A percentile compares a stretch with the other conserved stretches of the same genome.
Evolutionary conservation across 2,113 vertebrate genomes (phyloP).

Genomic region (Lanius ludovicianus): DNA sequence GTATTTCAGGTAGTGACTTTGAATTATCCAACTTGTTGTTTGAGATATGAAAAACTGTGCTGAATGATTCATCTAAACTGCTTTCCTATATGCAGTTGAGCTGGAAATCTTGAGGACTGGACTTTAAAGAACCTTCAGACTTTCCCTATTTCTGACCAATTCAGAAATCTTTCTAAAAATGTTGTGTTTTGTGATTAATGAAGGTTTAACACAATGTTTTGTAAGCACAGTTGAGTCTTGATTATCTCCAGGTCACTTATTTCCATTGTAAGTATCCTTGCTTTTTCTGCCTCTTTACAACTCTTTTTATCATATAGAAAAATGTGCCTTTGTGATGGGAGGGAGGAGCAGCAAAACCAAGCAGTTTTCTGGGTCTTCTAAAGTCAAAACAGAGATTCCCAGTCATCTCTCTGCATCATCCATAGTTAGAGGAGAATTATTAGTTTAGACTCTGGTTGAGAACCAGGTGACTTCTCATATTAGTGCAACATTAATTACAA

Average conservation of each 20-base stretch:
- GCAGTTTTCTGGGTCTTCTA: neutral
- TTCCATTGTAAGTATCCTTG: neutral
- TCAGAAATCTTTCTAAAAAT: neutral
- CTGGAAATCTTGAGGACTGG: neutral
- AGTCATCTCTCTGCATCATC: neutral
- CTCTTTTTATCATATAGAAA: neutral
- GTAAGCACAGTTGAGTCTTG: neutral
- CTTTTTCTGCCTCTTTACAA: neutral
- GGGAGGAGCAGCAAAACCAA: neutral
- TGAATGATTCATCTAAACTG: neutral
- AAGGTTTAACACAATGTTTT: neutral
- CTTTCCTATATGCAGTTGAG: neutral
- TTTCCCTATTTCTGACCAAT: neutral
- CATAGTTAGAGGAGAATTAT: neutral
- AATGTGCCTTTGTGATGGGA: neutral
- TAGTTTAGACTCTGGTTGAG: neutral
- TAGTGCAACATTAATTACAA: neutral
- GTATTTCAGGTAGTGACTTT: neutral
- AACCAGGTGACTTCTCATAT: neutral
- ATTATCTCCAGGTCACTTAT: neutral
- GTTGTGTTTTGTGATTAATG: neutral
- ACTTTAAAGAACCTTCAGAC: neutral
- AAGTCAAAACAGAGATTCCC: neutral
- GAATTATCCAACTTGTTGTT: neutral
- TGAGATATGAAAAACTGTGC: neutral